Base-by-base conservation (phyloP, 2,797 vertebrate species). In the Aphelocoma californica region DNA sequence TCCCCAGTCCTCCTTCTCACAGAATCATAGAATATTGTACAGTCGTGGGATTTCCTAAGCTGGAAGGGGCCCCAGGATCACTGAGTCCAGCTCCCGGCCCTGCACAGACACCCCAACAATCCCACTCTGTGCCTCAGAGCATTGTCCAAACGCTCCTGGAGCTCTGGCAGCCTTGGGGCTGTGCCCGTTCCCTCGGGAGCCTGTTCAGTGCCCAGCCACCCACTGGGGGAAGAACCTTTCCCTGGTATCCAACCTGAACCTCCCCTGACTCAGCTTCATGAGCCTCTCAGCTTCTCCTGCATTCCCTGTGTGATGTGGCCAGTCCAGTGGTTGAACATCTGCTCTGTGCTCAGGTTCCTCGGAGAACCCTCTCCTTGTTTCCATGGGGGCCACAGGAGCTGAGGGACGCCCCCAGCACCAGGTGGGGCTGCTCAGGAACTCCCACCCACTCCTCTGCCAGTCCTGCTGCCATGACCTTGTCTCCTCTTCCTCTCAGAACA, bases 401-500 rank as follows among this genome's bases (percentile, higher is more conserved):
- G 57, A 15, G 40, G 79, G 45, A 3, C 11, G 79, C 18, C 34
- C 18, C 9, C 48, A 58, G 38, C 18, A 4, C 10, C 3, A 5
- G 16, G 14, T 18, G 14, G 17, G 34, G 9, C n/a, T 54, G 47
- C 23, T 47, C 56, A 36, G 56, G 58, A 25, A 5, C 40, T 25
- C n/a, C 56, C n/a, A 34, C 15, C 29, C 18, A 2, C 48, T 54
- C 16, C 50, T 64, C 34, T 70, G 13, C 32, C 45, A 15, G 7
- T 4, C 54, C 54, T 60, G 17, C 31, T 44, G 77, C 50, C 69
- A 3, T 36, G 18, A 13, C 53, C 12, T 87, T 31, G 24, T 64
- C 44, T 50, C 65, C n/a, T 67, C 21, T 75, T 78, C 53, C 26
- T 90, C 97, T 89, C 97, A 99, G 99, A 94, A 98, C 93, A 98